phyloP scores from a whole-genome alignment of 1,140 invertebrate species.

The Drosophila hydei region DNA sequence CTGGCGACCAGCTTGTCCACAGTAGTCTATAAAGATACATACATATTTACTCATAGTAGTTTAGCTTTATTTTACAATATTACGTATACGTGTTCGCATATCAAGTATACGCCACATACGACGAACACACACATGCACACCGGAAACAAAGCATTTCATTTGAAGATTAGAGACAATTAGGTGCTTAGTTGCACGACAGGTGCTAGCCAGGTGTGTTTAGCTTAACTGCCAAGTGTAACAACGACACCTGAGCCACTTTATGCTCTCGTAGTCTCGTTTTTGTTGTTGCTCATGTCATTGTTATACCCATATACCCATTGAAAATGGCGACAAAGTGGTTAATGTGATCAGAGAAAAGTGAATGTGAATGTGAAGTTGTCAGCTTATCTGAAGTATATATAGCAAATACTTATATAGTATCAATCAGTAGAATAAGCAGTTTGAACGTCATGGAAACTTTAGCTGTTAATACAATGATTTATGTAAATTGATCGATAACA shows the following conservation, averaged over 20 bases:
- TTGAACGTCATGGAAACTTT: no score
- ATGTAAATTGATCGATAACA: no score
- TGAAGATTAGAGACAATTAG: conserved; percentile 68
- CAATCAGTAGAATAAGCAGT: no score
- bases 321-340: neutral
- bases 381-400: no score
- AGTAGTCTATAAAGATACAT: conserved; percentile 90
- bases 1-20: conserved; percentile 98
- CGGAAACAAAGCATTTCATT: conserved; percentile 54
- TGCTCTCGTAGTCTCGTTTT: neutral
- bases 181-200: conserved; percentile 52
- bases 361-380: neutral
- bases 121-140: conserved; percentile 24
- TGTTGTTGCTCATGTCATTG: conserved; percentile 4
- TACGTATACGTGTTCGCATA: conserved; percentile 48
- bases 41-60: neutral
- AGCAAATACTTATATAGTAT: no score
- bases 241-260: conserved; percentile 16
- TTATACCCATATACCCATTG: conserved; percentile 6
- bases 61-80: conserved; percentile 20
- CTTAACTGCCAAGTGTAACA: conserved; percentile 35
- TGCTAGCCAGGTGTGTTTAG: conserved; percentile 32
- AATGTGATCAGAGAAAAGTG: neutral
- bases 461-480: no score
- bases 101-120: conserved; percentile 11